phyloP scores from a whole-genome alignment of 2,888 invertebrate genomes.

The Heterodera filipjevi region DNA sequence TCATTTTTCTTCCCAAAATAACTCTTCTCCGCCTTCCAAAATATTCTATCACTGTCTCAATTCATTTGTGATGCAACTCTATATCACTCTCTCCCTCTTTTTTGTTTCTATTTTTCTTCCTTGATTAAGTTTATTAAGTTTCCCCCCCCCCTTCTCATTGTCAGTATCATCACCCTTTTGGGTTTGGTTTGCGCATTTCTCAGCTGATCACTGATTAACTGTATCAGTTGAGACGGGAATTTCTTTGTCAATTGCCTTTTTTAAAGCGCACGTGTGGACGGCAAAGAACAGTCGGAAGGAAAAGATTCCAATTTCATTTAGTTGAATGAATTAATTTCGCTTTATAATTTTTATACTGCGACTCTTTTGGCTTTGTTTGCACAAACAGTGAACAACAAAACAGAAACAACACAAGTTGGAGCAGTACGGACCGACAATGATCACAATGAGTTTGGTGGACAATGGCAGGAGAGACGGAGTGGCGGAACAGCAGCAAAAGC shows the following conservation, averaged over 20 bases:
- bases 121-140: no score
- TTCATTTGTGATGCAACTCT: no score
- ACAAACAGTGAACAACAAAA: neutral
- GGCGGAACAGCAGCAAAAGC: neutral
- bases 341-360: no score
- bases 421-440: neutral
- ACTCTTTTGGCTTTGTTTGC: no score
- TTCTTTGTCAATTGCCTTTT: no score
- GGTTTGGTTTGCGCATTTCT: neutral
- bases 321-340: neutral
- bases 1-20: neutral
- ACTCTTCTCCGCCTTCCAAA: neutral
- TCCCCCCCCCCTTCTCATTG: neutral
- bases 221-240: no score
- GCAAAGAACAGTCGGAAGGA: no score
- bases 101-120: neutral
- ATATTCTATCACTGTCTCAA: neutral
- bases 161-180: neutral
- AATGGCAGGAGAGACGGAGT: neutral
- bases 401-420: neutral
- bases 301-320: no score
- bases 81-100: neutral
- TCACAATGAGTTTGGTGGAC: neutral
- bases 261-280: no score
- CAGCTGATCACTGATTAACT: neutral